A percentile compares a stretch with the other conserved stretches of the same genome.
Evolutionary conservation across 2,797 vertebrate species (phyloP).

Genomic region (Phyllotis vaccarum): DNA sequence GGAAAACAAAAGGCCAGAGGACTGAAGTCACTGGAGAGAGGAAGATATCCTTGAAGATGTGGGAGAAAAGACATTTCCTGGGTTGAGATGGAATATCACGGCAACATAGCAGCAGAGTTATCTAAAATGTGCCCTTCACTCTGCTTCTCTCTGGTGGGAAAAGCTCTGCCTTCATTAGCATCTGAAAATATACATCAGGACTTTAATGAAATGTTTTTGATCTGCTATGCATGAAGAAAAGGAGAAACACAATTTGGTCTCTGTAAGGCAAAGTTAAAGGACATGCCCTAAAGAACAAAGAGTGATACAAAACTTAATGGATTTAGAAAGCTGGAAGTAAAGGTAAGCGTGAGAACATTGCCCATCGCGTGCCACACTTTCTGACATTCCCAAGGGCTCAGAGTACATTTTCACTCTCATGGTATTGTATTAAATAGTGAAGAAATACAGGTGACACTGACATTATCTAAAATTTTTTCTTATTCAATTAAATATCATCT

Average conservation of each 20-base stretch:
- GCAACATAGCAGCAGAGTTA: background rate
- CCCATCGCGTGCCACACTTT: background rate
- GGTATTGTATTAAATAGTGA: background rate
- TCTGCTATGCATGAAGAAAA: background rate
- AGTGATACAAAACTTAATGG: background rate
- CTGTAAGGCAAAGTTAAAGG: background rate
- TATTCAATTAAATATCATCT: slow-evolving; percentile 22
- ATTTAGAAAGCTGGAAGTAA: background rate
- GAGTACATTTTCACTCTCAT: background rate
- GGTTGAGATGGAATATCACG: background rate
- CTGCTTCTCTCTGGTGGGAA: background rate
- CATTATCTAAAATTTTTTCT: slow-evolving; percentile 9
- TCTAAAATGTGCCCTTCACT: background rate
- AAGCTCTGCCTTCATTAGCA: background rate
- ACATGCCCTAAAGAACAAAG: background rate
- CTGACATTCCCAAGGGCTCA: background rate
- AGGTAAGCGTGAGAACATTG: background rate
- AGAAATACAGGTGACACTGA: background rate
- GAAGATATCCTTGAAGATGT: background rate
- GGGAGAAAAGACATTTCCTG: background rate
- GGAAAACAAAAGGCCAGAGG: background rate
- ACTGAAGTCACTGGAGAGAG: background rate
- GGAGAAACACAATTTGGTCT: background rate
- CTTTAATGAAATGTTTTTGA: background rate
- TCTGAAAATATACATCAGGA: background rate